Evolutionary conservation across 2,113 vertebrate species (phyloP), one percentile per base, ranked within the genome.

Genomic region (Mormyrus iriodes): DNA sequence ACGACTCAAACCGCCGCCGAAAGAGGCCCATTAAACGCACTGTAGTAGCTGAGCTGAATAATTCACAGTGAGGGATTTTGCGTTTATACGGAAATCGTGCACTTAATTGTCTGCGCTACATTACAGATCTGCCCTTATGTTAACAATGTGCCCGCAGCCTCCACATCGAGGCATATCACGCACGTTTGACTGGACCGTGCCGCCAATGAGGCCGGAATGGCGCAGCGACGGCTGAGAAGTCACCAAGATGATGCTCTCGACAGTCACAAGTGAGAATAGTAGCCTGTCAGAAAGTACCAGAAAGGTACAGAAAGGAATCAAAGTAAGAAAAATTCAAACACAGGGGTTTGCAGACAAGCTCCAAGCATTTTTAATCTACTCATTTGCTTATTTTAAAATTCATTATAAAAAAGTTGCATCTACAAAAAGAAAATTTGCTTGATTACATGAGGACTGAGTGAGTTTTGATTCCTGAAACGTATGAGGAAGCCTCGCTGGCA

Each of bases 51-150:
- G 97, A 97, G 97, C 98, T 99, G 98, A 99, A 99, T 99, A 98
- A 99, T 99, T 99, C 98, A 99, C 97, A 97, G 97, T 98, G 97
- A 99, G 97, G 97, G 97, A 99, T 99, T 99, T 98, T 99, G 98
- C 98, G 99, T 99, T 99, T 98, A 98, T 97, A 98, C 98, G 99
- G 98, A 99, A 99, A 98, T 98, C 97, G 97, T 99, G 97, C 96
- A 97, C 97, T 99, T 99, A 99, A 99, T 99, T 99, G 98, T 99
- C 97, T 97, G 95, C 98, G 97, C 97, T 98, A 98, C 97, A 98
- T 97, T 98, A 99, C 97, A 97, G 97, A 98, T 97, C 97, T 98
- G 97, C 97, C 97, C 98, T 98, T 99, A 98, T 99, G 98, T 99
- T 99, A 99, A 99, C 98, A 98, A 96, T 97, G 97, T 97, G 97